Conservation (phyloP, 2,797 vertebrate genomes). For the Tolypeutes matacus region DNA sequence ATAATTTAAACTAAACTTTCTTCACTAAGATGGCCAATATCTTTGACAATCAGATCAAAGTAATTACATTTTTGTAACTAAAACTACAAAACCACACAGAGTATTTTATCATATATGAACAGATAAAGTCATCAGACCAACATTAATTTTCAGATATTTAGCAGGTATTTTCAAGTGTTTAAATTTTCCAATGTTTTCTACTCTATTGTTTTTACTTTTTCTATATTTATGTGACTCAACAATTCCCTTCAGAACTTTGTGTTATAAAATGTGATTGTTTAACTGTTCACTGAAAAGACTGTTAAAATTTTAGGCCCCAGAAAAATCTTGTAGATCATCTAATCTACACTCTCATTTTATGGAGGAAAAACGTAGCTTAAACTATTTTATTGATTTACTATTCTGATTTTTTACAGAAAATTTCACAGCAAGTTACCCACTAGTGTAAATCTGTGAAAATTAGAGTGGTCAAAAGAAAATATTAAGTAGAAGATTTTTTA, state of each 20-base stretch:
- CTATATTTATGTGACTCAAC: neutral
- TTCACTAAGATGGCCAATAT: neutral
- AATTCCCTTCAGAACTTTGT: neutral
- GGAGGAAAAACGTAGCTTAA: neutral
- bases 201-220: neutral
- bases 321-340: neutral
- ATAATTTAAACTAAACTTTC: neutral
- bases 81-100: neutral
- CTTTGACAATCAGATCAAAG: constrained; percentile 14
- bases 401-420: neutral
- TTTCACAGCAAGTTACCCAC: neutral
- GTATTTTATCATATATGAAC: neutral
- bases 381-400: neutral
- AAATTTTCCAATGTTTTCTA: neutral
- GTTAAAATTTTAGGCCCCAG: neutral
- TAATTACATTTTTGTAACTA: neutral
- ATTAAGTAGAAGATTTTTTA: neutral
- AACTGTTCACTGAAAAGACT: neutral
- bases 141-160: neutral
- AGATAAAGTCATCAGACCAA: neutral
- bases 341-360: neutral
- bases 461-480: constrained; percentile 1
- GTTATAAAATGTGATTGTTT: neutral
- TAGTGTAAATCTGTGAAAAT: neutral
- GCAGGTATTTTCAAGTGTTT: neutral